phyloP scores from a whole-genome alignment of 1,140 invertebrate genomes.

The Eurytemora carolleeae region DNA sequence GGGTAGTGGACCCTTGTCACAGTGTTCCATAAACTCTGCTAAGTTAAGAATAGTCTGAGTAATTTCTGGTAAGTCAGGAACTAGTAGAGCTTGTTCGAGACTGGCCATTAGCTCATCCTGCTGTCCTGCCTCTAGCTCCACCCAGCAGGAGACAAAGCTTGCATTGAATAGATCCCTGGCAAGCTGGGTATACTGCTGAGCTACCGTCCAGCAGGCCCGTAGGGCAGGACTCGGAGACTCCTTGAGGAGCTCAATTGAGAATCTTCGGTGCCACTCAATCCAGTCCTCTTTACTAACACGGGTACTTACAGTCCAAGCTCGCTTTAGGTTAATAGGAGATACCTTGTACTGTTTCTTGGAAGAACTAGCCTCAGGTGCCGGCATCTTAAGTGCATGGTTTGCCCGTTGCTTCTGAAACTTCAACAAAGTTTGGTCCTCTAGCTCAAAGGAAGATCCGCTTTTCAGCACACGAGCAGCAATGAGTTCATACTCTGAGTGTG shows the following conservation, averaged over 20 bases:
- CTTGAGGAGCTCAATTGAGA: constrained; percentile 81
- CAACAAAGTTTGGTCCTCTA: background rate
- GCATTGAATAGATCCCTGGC: constrained; percentile 92
- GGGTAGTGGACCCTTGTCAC: constrained; percentile 82
- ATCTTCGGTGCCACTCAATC: constrained; percentile 80
- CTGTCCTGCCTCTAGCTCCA: constrained; percentile 58
- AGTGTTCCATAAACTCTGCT: constrained; percentile 99
- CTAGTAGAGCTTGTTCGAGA: constrained; percentile 66
- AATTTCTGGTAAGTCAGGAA: constrained; percentile 85
- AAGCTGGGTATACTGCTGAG: constrained; percentile 79
- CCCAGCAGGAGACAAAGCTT: constrained; percentile 97
- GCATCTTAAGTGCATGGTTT: background rate
- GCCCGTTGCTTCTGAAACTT: background rate
- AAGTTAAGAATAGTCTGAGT: constrained; percentile 93
- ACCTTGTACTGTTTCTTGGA: constrained; percentile 40
- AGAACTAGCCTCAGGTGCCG: constrained; percentile 18
- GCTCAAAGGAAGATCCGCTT: constrained; percentile 20
- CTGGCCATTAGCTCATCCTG: constrained; percentile 69
- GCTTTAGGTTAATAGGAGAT: constrained; percentile 56
- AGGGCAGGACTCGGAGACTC: constrained; percentile 85
- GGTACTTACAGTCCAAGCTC: constrained; percentile 69
- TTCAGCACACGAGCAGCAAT: constrained; percentile 30
- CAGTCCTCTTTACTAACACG: constrained; percentile 93
- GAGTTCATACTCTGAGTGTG: constrained; percentile 53
- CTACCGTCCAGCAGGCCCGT: constrained; percentile 67